Conservation (phyloP, 2,888 invertebrate genomes). For the Rhogogaster chlorosoma region DNA sequence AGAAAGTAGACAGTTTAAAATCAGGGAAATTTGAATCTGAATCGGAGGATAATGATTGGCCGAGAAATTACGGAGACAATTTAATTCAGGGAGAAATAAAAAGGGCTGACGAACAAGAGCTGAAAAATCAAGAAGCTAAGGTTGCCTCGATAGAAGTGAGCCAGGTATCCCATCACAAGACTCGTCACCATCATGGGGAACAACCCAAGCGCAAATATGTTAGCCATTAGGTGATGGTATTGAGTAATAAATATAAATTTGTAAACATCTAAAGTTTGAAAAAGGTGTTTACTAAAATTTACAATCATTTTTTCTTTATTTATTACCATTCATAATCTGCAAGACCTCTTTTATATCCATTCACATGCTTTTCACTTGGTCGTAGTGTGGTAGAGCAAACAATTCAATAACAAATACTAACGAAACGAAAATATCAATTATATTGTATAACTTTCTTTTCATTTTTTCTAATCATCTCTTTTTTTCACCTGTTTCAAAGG, state of each 20-base stretch:
- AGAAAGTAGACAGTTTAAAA: constrained; percentile 11
- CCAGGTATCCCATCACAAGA: constrained; percentile 65
- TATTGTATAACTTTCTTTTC: not conserved
- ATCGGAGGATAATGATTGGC: constrained; percentile 46
- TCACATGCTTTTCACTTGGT: not conserved
- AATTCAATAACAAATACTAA: constrained; percentile 4
- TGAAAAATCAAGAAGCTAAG: constrained; percentile 58
- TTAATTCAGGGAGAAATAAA: constrained; percentile 55
- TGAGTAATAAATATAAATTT: not conserved
- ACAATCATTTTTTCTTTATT: not conserved
- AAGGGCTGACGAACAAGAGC: constrained; percentile 47
- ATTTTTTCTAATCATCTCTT: no score
- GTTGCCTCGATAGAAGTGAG: constrained; percentile 70
- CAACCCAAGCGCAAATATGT: constrained; percentile 7
- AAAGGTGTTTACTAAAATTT: not conserved
- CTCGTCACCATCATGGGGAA: constrained; percentile 69
- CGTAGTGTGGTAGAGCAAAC: not conserved
- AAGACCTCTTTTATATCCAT: not conserved
- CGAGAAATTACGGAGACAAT: constrained; percentile 60
- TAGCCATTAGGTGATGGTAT: not conserved
- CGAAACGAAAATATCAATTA: not conserved
- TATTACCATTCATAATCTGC: not conserved
- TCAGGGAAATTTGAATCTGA: not conserved
- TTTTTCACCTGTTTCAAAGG: not conserved
- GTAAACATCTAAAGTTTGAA: not conserved